Evolutionary conservation across 2,113 vertebrate species (phyloP).

Genomic region (Ardeotis arabs): DNA sequence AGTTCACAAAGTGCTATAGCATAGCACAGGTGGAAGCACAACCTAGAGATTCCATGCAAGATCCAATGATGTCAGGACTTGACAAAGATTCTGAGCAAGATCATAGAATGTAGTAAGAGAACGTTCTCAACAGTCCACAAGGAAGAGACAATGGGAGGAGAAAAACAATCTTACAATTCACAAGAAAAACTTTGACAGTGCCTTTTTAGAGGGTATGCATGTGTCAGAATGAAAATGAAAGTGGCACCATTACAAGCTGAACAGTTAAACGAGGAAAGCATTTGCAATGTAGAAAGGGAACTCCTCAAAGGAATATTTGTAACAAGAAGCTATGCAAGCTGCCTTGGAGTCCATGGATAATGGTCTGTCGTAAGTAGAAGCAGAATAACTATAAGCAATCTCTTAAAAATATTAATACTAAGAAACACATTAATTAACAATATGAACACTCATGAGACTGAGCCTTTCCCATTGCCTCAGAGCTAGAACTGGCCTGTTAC

Average conservation of each 20-base stretch:
- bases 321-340: background rate
- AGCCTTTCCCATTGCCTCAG: conserved; percentile 2
- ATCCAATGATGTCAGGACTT: background rate
- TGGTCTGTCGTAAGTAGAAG: background rate
- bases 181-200: background rate
- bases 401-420: conserved; percentile 30
- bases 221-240: background rate
- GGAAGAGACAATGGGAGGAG: background rate
- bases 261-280: background rate
- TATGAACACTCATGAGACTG: background rate
- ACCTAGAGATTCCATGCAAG: background rate
- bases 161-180: background rate
- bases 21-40: background rate
- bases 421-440: conserved; percentile 16
- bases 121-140: background rate
- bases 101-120: background rate
- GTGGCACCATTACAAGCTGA: background rate
- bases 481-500: conserved; percentile 8
- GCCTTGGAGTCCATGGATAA: background rate
- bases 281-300: background rate
- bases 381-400: background rate
- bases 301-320: background rate
- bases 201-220: background rate
- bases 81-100: background rate
- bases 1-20: background rate